A percentile compares a stretch with the other conserved stretches of the same genome.
These are phyloP conservation scores for Girardia tigrina DNA, from an alignment of 2,888 invertebrate genomes.

Conservation along the genomic window DNA sequence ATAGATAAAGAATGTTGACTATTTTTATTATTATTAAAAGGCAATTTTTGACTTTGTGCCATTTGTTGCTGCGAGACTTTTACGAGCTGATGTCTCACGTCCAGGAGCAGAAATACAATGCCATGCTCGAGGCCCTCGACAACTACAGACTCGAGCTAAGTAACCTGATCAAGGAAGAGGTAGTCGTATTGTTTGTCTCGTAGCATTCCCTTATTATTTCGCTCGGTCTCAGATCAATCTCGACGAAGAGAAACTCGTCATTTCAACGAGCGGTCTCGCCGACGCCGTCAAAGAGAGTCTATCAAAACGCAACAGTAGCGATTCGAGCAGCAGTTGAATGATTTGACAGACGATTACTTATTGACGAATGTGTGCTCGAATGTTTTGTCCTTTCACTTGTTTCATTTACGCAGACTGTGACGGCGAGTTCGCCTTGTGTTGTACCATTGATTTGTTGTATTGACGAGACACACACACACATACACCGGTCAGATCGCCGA, in stretches of 20 bases:
- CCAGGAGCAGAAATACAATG: constrained; percentile 21
- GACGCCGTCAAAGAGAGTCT: background rate
- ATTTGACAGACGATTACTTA: background rate
- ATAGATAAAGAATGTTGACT: too few species aligned
- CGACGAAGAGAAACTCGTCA: background rate
- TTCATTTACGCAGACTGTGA: background rate
- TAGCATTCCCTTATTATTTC: background rate
- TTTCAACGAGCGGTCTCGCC: background rate
- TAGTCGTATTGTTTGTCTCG: background rate
- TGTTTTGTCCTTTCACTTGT: background rate
- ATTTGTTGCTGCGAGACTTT: background rate
- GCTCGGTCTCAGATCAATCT: background rate
- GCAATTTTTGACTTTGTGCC: constrained; percentile 18
- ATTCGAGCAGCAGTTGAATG: background rate
- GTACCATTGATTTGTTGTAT: constrained; percentile 4
- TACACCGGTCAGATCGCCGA: too few species aligned
- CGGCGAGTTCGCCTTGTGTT: background rate
- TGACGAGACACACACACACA: background rate
- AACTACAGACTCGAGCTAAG: constrained; percentile 30
- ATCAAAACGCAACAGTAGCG: background rate
- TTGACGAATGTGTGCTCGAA: background rate
- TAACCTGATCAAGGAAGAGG: constrained; percentile 33
- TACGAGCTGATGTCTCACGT: background rate
- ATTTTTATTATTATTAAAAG: too few species aligned
- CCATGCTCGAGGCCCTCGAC: constrained; percentile 31